phyloP scores from a whole-genome alignment of 92 coral and sea anemone genomes.

The Palythoa heliodiscus region DNA sequence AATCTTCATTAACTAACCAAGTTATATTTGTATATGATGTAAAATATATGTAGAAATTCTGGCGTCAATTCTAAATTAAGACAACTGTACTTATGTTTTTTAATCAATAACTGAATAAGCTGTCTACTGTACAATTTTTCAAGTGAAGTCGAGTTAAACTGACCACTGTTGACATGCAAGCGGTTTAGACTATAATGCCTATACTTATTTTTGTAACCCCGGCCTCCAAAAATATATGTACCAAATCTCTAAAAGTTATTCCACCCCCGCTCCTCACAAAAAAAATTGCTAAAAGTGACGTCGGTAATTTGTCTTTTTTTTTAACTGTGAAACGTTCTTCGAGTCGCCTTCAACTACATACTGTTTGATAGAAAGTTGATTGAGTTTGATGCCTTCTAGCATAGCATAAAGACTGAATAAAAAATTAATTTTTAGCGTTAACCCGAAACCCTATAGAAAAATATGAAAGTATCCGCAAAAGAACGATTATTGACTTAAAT shows the following conservation, averaged over 20 bases:
- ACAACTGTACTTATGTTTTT: not conserved
- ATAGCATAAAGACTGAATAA: too few species aligned
- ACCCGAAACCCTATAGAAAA: not conserved
- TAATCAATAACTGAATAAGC: not conserved
- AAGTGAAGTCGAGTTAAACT: not conserved
- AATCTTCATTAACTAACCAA: not conserved
- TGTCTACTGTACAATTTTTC: not conserved
- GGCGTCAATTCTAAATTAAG: not conserved
- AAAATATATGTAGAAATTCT: not conserved
- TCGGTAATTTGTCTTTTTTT: not conserved
- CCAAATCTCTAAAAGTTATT: not conserved
- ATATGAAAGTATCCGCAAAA: not conserved
- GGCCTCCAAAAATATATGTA: not conserved
- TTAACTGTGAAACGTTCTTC: not conserved
- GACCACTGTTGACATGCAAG: too few species aligned
- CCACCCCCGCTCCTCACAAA: not conserved
- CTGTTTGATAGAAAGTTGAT: too few species aligned
- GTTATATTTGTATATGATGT: conserved; percentile 21
- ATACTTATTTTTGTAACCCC: not conserved
- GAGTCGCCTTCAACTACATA: not conserved
- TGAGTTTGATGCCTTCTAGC: too few species aligned
- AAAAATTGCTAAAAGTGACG: not conserved
- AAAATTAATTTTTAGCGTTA: not conserved
- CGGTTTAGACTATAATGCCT: not conserved
- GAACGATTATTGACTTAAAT: too few species aligned